phyloP scores from a whole-genome alignment of 2,888 invertebrate genomes.

The Limnephilus auricula region DNA sequence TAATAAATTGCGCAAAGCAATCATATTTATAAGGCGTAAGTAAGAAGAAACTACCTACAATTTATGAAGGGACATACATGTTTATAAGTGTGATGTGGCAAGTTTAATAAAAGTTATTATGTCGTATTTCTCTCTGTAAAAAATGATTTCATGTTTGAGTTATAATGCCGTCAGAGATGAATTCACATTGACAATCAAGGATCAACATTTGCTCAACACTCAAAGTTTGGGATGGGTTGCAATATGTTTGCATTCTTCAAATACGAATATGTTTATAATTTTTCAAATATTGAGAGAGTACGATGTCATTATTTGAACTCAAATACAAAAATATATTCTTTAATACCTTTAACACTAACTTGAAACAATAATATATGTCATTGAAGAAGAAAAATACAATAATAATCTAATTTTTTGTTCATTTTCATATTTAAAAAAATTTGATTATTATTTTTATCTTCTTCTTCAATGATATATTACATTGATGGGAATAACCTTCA shows the following conservation, averaged over 20 bases:
- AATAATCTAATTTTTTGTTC: no score
- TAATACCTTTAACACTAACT: background rate
- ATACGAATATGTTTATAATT: background rate
- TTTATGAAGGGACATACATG: no score
- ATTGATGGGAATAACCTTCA: no score
- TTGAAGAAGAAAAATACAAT: no score
- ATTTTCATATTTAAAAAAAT: no score
- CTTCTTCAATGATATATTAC: no score
- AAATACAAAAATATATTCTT: background rate
- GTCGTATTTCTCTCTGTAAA: background rate
- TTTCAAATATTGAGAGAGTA: background rate
- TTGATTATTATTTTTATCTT: no score
- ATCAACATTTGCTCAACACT: conserved; percentile 4
- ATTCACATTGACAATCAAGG: background rate
- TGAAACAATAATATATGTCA: background rate
- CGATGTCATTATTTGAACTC: background rate
- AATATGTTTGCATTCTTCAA: background rate
- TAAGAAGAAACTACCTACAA: background rate
- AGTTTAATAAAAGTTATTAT: no score
- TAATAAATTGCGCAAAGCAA: background rate
- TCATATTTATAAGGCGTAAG: background rate
- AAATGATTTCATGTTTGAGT: background rate
- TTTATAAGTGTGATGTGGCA: no score
- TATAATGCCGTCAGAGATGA: background rate
- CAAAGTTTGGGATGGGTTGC: conserved; percentile 2